These are phyloP conservation scores for Mythimna ferrago DNA, from an alignment of 2,888 invertebrate species.

Conservation along the genomic window DNA sequence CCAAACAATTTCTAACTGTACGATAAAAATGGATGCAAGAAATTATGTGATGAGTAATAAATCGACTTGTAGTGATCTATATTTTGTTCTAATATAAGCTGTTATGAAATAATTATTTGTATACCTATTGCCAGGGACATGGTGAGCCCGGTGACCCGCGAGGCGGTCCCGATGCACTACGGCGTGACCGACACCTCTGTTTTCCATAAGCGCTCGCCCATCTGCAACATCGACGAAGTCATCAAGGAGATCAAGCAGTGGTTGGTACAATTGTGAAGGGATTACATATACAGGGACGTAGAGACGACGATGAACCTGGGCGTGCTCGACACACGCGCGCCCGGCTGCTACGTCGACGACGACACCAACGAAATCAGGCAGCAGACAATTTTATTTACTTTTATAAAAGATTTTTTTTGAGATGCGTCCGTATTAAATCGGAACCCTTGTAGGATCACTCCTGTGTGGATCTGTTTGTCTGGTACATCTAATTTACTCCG, in stretches of 20 bases:
- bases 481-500: too few relatives aligned
- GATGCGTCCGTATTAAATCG: too few relatives aligned
- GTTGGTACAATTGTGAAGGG: conserved; percentile 56
- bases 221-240: conserved; percentile 75
- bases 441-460: too few relatives aligned
- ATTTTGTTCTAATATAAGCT: not conserved
- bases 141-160: conserved; percentile 81
- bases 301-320: too few relatives aligned
- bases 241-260: conserved; percentile 70
- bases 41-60: too few relatives aligned
- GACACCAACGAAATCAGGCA: conserved; percentile 69
- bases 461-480: too few relatives aligned
- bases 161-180: conserved; percentile 83
- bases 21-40: too few relatives aligned
- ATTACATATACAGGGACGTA: too few relatives aligned
- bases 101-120: not conserved
- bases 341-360: conserved; percentile 73
- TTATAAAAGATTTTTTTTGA: not conserved
- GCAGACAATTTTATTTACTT: conserved; percentile 28
- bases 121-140: conserved; percentile 70
- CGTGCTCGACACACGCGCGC: conserved; percentile 80
- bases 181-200: conserved; percentile 84
- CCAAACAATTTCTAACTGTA: too few relatives aligned
- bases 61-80: not conserved
- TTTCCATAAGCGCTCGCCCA: conserved; percentile 79